phyloP scores from a whole-genome alignment of 1,140 invertebrate genomes.

The Araneus ventricosus region DNA sequence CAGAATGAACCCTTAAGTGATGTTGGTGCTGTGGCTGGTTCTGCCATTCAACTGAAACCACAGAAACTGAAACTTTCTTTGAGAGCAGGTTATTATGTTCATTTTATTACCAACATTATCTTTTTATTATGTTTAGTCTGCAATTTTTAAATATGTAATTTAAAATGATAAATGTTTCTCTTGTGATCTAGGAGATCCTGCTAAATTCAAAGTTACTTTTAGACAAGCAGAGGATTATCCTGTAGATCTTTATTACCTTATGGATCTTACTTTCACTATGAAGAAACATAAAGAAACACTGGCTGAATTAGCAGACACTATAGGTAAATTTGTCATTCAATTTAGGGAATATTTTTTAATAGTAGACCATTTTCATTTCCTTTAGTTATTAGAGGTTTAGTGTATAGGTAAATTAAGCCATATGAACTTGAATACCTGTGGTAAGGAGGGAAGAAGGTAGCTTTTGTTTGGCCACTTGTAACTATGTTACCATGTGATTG shows the following conservation, averaged over 20 bases:
- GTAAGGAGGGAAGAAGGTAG: too few species aligned
- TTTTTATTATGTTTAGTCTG: not conserved
- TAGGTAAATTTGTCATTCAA: constrained; percentile 43
- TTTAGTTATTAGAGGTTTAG: not conserved
- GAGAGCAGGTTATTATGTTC: constrained; percentile 64
- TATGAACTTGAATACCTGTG: not conserved
- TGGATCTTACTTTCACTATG: constrained; percentile 92
- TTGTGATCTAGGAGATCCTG: constrained; percentile 58
- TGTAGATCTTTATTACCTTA: constrained; percentile 92
- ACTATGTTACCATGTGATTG: too few species aligned
- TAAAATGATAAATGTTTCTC: not conserved
- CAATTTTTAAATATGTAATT: not conserved
- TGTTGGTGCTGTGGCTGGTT: constrained; percentile 69
- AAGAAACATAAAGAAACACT: constrained; percentile 85
- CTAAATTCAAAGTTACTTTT: constrained; percentile 80
- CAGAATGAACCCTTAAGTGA: constrained; percentile 73
- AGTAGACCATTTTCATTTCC: not conserved
- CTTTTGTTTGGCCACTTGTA: too few species aligned
- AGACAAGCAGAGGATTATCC: constrained; percentile 88
- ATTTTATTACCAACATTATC: not conserved
- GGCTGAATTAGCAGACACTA: constrained; percentile 82
- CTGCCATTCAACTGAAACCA: constrained; percentile 77
- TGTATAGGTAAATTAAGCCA: not conserved
- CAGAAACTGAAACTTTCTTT: constrained; percentile 76
- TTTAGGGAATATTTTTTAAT: not conserved